phyloP scores from a whole-genome alignment of 2,113 vertebrate species.

The Cercocebus atys region DNA sequence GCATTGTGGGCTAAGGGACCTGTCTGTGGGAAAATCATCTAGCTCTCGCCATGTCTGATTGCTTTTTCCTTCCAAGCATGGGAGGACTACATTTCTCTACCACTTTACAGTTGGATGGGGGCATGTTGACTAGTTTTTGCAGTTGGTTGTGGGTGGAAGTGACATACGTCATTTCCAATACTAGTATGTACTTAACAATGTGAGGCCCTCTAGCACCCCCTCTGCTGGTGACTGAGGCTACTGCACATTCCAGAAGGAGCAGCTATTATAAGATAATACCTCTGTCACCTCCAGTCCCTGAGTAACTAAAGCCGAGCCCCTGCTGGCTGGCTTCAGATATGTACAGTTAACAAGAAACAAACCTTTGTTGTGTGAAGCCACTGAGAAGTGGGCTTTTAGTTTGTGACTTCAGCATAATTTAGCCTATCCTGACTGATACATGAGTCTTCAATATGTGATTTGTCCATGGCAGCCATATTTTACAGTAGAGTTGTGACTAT shows the following conservation, averaged over 20 bases:
- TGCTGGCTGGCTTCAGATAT: neutral
- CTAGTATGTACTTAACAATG: neutral
- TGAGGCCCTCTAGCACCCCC: neutral
- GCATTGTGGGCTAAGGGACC: neutral
- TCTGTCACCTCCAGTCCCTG: neutral
- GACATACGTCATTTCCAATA: neutral
- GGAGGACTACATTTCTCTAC: neutral
- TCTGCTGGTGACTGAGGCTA: neutral
- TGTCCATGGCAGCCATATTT: neutral
- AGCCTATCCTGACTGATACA: neutral
- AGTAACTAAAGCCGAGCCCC: neutral
- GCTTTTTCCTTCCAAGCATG: neutral
- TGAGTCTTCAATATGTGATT: neutral
- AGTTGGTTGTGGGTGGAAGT: neutral
- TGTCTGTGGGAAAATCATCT: too few species aligned
- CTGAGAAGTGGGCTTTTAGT: neutral
- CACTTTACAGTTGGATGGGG: neutral
- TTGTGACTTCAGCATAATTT: conserved; percentile 15
- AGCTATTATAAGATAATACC: neutral
- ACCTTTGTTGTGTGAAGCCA: neutral
- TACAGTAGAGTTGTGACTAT: neutral
- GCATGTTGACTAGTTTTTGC: neutral
- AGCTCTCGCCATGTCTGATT: neutral
- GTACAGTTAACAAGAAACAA: neutral
- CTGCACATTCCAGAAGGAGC: neutral